Base-by-base conservation (phyloP, 2,113 vertebrate species). In the Silurus glanis region DNA sequence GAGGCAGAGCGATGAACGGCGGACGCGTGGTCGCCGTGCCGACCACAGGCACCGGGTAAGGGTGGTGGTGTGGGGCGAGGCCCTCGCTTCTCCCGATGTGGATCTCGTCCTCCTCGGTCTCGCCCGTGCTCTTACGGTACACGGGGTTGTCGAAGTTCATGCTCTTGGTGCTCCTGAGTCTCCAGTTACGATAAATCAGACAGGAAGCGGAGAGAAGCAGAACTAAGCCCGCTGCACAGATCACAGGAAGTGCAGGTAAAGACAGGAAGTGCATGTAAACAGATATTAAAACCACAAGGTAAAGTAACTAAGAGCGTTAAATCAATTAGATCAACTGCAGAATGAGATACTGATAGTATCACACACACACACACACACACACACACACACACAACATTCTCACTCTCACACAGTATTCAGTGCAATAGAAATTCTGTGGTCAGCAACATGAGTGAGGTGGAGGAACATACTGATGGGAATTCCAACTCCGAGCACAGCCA, bases 71-170 rank as follows among this genome's bases (percentile, higher is more conserved):
- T 0, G 96, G 96, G 84, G 97, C 95, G 62, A 96, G 95, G 72
- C 93, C 93, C 13, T 97, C 95, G 9, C 96, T 94, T 86, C 97
- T 91, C 0, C 95, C 98, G 86, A 99, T 99, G 91, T 99, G 98
- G 90, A 99, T 98, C 94, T 99, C 97, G 0, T 99, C 98, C 86
- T 96, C 95, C 87, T 99, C 98, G 3, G 97, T 96, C 89, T 98
- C 98, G 56, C 93, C 94, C 0, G 97, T 99, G 86, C 97, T 99
- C 93, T 99, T 99, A 88, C 98, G 96, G 75, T 99, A 99, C 4
- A 99, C 98, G 0, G 98, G 98, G 89, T 99, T 99, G 93, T 99
- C 98, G 80, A 99, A 99, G 92, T 99, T 99, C 98, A 99, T 99
- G 95, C 98, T 99, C 94, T 99, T 99, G 56, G 97, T 99, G 85